Evolutionary conservation across 1,140 invertebrate species (phyloP), one percentile per base, ranked within the genome.

Genomic region (Drosophila littoralis): DNA sequence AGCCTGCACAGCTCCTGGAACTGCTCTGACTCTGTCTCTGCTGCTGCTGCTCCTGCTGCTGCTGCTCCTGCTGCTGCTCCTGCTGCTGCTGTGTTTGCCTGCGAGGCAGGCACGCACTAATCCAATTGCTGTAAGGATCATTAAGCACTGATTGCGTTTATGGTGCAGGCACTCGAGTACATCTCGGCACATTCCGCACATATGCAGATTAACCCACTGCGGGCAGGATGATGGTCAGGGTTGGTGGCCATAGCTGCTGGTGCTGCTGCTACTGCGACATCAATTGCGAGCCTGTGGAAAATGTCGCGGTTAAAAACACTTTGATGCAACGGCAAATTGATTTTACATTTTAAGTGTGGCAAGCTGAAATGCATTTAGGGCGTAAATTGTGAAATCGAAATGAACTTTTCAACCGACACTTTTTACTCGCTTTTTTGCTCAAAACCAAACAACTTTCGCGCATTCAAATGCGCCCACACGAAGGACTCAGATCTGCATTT

Each of bases 81-180:
- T 40, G 28, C 46, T 36, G 43, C 42, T 42, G 17, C 38, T 61
- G 38, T 54, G 61, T 77, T 66, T 74, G 67, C 58, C 76, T 76
- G 48, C 38, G 43, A 60, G 72, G 65, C 79, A 60, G 72, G 65
- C 79, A 70, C 46, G 32, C 74, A 78, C 84, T 88, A 88, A 88
- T 88, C 84, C 84, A 89, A 88, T 88, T 84, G 77, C 74, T 51
- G 54, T 75, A 73, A 52, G 83, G 83, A 89, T 88, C 84, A 89
- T 88, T 88, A 89, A 84, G 70, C 84, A 89, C 80, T 78, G 84
- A 88, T 88, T 88, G 80, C 84, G 79, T 77, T 83, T 83, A 83
- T 73, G 84, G 54, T 52, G 51, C 77, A 86, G 59, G 67, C 67
- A 65, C 33, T 40, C 32, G 54, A 55, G 38, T 10, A 60, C 15